Conservation (phyloP, 92 coral and sea anemone genomes). For the Siderastrea radians region DNA sequence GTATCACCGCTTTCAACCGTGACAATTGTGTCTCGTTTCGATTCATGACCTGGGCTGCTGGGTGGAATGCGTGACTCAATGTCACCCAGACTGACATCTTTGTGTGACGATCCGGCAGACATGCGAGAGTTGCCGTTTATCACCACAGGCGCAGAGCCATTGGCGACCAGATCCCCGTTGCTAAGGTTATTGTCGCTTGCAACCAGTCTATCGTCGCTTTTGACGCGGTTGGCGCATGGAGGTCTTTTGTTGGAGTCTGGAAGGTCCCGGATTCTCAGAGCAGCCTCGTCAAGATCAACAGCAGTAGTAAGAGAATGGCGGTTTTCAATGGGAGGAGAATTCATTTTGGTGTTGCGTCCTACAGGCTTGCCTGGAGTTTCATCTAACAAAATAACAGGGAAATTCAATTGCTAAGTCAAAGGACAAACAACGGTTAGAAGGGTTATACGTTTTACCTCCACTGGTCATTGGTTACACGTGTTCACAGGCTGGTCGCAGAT, state of each 20-base stretch:
- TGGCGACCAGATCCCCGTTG: conserved; percentile 91
- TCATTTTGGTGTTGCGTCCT: conserved; percentile 57
- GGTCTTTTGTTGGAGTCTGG: conserved; percentile 74
- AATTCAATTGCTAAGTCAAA: not conserved
- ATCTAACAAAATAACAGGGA: conserved; percentile 15
- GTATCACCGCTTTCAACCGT: conserved; percentile 87
- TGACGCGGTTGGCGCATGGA: conserved; percentile 63
- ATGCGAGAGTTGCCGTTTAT: conserved; percentile 98
- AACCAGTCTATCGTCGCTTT: conserved; percentile 75
- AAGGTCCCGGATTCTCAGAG: conserved; percentile 79
- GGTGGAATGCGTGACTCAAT: conserved; percentile 94
- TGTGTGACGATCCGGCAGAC: conserved; percentile 89
- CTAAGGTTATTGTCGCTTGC: conserved; percentile 82
- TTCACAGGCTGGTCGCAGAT: too few relatives aligned
- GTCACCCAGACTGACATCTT: conserved; percentile 92
- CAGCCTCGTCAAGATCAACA: conserved; percentile 85
- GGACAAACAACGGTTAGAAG: not conserved
- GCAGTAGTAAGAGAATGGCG: conserved; percentile 85
- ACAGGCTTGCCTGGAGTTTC: conserved; percentile 62
- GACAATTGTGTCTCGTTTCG: conserved; percentile 94
- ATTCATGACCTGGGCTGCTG: conserved; percentile 81
- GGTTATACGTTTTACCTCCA: too few relatives aligned
- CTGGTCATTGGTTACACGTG: too few relatives aligned
- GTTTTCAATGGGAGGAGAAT: conserved; percentile 75
- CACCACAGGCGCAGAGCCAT: conserved; percentile 90